Conservation (phyloP, 2,888 invertebrate genomes). For the Nebria brevicollis region DNA sequence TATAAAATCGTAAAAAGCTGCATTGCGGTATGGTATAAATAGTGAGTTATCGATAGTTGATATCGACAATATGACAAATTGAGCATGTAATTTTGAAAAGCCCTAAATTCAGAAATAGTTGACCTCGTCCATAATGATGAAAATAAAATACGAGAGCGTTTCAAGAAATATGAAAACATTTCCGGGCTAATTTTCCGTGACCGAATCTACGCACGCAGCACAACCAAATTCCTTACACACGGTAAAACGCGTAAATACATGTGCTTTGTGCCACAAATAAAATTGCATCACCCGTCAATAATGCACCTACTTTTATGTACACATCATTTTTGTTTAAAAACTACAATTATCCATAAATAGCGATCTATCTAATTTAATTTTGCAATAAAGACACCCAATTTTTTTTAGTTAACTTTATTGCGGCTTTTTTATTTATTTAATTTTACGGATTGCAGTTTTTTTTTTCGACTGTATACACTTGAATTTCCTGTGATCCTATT, state of each 20-base stretch:
- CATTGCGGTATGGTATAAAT: not conserved
- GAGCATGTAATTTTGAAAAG: not conserved
- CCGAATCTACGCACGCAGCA: conserved; percentile 25
- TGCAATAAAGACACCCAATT: not conserved
- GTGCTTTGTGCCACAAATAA: not conserved
- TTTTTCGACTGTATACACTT: not conserved
- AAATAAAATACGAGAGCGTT: not conserved
- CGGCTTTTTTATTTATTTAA: too few relatives aligned
- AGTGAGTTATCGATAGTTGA: not conserved
- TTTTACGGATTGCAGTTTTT: not conserved
- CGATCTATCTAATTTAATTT: too few relatives aligned
- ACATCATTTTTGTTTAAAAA: not conserved
- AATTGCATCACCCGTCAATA: not conserved
- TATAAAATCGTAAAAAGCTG: not conserved
- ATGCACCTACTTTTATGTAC: not conserved
- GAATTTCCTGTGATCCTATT: not conserved
- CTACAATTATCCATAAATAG: not conserved
- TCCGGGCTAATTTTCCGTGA: conserved; percentile 35
- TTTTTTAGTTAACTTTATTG: not conserved
- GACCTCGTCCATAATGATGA: not conserved
- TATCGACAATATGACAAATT: not conserved
- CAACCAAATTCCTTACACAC: conserved; percentile 5
- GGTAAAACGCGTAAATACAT: not conserved
- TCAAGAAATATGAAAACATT: conserved; percentile 31
- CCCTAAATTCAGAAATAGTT: conserved; percentile 19